phyloP scores from a whole-genome alignment of 2,888 invertebrate genomes.

The Agrotis clavis region DNA sequence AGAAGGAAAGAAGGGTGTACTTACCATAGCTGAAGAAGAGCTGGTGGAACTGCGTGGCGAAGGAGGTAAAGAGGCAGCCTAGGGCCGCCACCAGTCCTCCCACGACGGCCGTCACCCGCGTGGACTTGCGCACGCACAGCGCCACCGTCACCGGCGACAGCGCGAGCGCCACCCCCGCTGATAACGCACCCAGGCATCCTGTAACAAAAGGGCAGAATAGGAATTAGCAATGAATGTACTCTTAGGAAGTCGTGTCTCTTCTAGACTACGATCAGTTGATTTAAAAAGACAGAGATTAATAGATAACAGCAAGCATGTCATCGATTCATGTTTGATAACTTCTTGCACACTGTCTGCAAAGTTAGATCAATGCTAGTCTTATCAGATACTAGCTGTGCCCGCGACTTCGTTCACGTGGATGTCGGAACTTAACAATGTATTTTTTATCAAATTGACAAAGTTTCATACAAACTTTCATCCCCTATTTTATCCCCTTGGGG shows the following conservation, averaged over 20 bases:
- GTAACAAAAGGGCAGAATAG: slow-evolving; percentile 78
- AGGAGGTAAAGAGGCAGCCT: slow-evolving; percentile 97
- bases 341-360: not conserved
- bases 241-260: no score
- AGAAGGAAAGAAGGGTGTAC: slow-evolving; percentile 33
- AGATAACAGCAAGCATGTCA: accelerated
- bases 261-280: no score
- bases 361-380: not conserved
- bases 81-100: slow-evolving; percentile 96
- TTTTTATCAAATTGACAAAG: no score
- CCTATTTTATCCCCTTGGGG: no score
- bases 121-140: slow-evolving; percentile 96
- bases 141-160: slow-evolving; percentile 96
- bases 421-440: no score
- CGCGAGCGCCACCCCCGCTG: slow-evolving; percentile 94
- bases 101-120: slow-evolving; percentile 96
- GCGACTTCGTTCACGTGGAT: no score
- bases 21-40: slow-evolving; percentile 95
- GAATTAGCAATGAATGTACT: not conserved
- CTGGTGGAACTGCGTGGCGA: slow-evolving; percentile 97
- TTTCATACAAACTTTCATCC: no score
- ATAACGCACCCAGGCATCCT: slow-evolving; percentile 96
- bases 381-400: no score
- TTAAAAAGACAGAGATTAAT: not conserved
- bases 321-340: no score